phyloP scores from a whole-genome alignment of 2,888 invertebrate genomes.

The Stictocephala bisonia region DNA sequence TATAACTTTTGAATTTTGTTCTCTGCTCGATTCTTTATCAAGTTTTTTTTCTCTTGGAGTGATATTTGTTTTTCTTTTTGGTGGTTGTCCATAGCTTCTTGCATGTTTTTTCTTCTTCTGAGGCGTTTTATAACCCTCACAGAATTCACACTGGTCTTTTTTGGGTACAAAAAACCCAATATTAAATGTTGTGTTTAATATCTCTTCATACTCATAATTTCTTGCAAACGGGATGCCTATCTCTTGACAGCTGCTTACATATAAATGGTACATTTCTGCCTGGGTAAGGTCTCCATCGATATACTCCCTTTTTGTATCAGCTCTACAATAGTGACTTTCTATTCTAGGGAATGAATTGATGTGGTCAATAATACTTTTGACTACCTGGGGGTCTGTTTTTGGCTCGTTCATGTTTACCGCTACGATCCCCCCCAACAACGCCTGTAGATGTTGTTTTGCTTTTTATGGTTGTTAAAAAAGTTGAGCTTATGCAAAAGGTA shows the following conservation, averaged over 20 bases:
- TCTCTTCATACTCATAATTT: constrained; percentile 7
- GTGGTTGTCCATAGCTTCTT: constrained; percentile 22
- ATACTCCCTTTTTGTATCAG: no score
- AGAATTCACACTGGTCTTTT: constrained; percentile 32
- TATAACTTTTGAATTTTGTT: not conserved
- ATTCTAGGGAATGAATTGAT: no score
- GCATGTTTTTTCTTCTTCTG: constrained; percentile 38
- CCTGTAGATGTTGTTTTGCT: no score
- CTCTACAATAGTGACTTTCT: no score
- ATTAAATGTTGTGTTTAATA: constrained; percentile 16
- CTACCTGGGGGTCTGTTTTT: no score
- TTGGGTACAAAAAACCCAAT: constrained; percentile 5
- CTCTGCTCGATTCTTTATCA: not conserved
- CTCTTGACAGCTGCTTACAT: no score
- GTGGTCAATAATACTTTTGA: no score
- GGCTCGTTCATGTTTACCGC: no score
- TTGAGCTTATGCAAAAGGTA: constrained; percentile 22
- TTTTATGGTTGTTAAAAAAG: constrained; percentile 34
- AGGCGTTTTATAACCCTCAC: constrained; percentile 29
- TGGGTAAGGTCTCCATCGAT: no score
- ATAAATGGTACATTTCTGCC: no score
- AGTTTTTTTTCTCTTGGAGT: constrained; percentile 4
- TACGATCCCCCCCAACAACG: no score
- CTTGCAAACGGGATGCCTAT: not conserved
- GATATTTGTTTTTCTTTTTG: not conserved